These are phyloP conservation scores for Eurosta solidaginis DNA, from an alignment of 1,140 invertebrate species.

Conservation along the genomic window DNA sequence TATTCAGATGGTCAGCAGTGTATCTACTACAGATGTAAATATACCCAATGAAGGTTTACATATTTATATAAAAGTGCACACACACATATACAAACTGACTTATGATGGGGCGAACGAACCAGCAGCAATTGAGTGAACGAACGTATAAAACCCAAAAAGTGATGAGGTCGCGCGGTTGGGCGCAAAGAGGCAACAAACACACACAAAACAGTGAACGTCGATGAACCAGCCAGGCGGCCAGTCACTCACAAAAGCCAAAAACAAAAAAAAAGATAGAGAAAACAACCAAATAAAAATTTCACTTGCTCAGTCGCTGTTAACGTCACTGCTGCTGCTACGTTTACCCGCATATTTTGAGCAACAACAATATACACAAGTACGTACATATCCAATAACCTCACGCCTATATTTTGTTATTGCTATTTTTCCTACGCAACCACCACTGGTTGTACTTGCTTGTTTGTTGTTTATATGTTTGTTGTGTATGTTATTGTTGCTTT, in stretches of 20 bases:
- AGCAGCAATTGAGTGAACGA: not conserved
- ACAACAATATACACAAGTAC: not conserved
- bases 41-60: too few relatives aligned
- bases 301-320: not conserved
- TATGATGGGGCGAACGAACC: slow-evolving; percentile 1
- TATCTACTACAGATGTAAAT: too few relatives aligned
- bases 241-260: not conserved
- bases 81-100: not conserved
- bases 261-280: not conserved
- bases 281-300: not conserved
- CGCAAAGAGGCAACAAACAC: too few relatives aligned
- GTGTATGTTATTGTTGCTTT: not conserved
- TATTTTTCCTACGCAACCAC: not conserved
- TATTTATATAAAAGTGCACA: too few relatives aligned
- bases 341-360: not conserved
- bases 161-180: not conserved
- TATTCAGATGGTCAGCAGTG: too few relatives aligned
- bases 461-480: too few relatives aligned
- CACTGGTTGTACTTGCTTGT: not conserved
- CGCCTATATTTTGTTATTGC: not conserved
- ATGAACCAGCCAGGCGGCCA: not conserved
- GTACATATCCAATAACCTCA: too few relatives aligned
- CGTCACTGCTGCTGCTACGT: not conserved
- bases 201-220: not conserved
- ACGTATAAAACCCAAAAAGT: not conserved